phyloP scores from a whole-genome alignment of 2,113 vertebrate genomes.

The Heterochromis multidens region DNA sequence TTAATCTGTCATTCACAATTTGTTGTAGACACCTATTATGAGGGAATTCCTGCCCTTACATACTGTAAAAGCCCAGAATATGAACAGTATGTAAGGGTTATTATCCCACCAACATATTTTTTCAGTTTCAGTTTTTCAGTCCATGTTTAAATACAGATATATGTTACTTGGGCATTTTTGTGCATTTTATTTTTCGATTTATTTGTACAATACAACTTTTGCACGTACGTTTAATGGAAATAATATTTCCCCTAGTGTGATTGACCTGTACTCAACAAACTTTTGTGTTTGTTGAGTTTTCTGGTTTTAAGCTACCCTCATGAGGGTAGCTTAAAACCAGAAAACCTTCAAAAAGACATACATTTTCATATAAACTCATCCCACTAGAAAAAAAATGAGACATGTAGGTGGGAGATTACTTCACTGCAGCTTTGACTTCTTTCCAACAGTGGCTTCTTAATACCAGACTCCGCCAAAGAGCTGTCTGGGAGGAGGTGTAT shows the following conservation, averaged over 20 bases:
- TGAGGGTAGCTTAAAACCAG: neutral
- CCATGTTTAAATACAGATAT: too few species aligned
- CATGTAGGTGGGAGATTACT: neutral
- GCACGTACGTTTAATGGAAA: neutral
- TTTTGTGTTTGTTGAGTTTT: too few species aligned
- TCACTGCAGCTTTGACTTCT: slow-evolving; percentile 12
- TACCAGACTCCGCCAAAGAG: slow-evolving; percentile 1
- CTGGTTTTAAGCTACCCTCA: too few species aligned
- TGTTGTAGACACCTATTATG: neutral
- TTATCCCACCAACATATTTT: too few species aligned
- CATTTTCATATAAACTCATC: neutral
- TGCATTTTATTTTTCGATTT: neutral
- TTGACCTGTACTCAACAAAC: neutral
- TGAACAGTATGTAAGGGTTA: too few species aligned
- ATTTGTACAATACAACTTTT: neutral
- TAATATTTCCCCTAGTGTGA: neutral
- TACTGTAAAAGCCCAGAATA: neutral
- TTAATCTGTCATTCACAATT: neutral
- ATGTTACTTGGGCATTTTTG: neutral
- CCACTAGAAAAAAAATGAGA: neutral
- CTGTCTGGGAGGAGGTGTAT: neutral
- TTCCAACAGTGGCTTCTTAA: slow-evolving; percentile 22
- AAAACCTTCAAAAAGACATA: neutral
- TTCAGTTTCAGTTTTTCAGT: too few species aligned
- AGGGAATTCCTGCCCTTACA: neutral